These are phyloP conservation scores for Episyrphus balteatus DNA, from an alignment of 1,140 invertebrate genomes.

Conservation along the genomic window DNA sequence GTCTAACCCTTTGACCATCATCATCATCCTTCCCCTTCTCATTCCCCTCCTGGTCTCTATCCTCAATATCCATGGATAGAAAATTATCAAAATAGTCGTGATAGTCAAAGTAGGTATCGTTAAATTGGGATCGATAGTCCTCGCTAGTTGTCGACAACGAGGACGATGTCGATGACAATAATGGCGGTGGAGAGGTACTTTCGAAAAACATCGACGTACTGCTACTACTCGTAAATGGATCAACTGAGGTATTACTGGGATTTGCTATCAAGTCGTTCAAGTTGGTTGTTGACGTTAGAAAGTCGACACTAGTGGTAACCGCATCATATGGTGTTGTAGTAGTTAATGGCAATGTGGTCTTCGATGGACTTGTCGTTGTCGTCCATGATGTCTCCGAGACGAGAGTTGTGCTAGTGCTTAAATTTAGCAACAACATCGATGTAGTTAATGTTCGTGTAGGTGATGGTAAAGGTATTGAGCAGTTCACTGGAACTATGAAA, in stretches of 20 bases:
- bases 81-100: background rate
- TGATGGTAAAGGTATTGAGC: constrained; percentile 18
- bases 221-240: no score
- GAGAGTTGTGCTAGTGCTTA: constrained; percentile 24
- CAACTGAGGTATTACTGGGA: no score
- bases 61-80: no score
- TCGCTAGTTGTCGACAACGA: no score
- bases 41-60: background rate
- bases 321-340: constrained; percentile 2
- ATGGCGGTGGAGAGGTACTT: no score
- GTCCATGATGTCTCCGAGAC: constrained; percentile 7
- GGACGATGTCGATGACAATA: no score
- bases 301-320: no score
- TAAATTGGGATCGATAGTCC: background rate
- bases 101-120: background rate
- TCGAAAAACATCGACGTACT: no score
- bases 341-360: background rate
- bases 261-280: no score
- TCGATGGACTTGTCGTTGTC: constrained; percentile 8
- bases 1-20: no score
- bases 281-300: constrained; percentile 9
- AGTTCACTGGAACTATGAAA: constrained; percentile 28
- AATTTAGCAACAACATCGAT: constrained; percentile 12
- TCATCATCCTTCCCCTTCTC: background rate
- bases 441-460: background rate